Conservation (phyloP, 2,888 invertebrate species). For the Volucella zonaria region DNA sequence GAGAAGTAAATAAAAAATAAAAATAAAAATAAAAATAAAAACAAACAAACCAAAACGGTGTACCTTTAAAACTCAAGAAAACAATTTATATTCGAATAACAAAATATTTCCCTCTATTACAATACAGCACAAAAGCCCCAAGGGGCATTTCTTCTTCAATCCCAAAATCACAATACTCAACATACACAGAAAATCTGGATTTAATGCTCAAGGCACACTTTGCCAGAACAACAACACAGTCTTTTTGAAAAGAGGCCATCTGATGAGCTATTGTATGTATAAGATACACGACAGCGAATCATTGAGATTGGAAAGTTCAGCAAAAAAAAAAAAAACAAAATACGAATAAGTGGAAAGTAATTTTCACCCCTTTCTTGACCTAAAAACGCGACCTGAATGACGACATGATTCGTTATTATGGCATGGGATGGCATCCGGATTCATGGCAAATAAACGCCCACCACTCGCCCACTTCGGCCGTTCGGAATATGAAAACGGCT, state of each 20-base stretch:
- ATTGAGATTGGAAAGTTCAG: neutral
- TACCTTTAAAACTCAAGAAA: slow-evolving; percentile 43
- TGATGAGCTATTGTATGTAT: slow-evolving; percentile 44
- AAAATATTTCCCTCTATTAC: slow-evolving; percentile 42
- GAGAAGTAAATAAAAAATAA: neutral
- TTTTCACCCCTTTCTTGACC: slow-evolving; percentile 50
- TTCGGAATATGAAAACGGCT: slow-evolving; percentile 15
- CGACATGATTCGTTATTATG: slow-evolving; percentile 32
- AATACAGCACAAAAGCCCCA: slow-evolving; percentile 11
- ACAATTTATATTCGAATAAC: slow-evolving; percentile 60
- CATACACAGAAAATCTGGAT: slow-evolving; percentile 37
- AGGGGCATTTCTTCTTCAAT: slow-evolving; percentile 24
- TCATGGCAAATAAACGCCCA: slow-evolving; percentile 3
- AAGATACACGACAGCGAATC: neutral
- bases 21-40: slow-evolving; percentile 18
- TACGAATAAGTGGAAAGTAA: neutral
- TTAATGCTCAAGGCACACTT: slow-evolving; percentile 46
- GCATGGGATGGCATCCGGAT: neutral
- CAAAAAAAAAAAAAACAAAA: neutral
- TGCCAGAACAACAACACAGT: slow-evolving; percentile 16
- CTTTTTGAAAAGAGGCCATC: slow-evolving; percentile 16
- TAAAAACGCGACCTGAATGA: slow-evolving; percentile 51
- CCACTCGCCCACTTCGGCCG: neutral
- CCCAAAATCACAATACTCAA: slow-evolving; percentile 29
- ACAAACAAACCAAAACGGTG: neutral